These are phyloP conservation scores for Monochamus saltuarius DNA, from an alignment of 1,140 invertebrate genomes.

Conservation along the genomic window DNA sequence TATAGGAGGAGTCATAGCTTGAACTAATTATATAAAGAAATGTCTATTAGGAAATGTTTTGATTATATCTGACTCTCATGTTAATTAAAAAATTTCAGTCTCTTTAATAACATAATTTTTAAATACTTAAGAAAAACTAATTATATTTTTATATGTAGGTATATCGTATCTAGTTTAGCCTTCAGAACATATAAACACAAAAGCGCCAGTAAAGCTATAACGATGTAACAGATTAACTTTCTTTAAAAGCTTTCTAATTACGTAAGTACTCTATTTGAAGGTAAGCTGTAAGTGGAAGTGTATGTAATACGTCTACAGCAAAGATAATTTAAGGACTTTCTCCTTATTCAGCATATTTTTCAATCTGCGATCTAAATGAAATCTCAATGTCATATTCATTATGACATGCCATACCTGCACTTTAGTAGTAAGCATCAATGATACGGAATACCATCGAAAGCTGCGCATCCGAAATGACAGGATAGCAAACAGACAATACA, in stretches of 20 bases:
- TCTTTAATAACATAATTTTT: no score
- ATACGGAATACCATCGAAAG: no score
- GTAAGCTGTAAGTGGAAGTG: neutral
- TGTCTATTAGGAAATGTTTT: no score
- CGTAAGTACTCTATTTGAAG: no score
- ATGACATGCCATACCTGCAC: neutral
- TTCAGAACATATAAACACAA: conserved; percentile 15
- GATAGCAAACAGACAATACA: no score
- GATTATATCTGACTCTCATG: no score
- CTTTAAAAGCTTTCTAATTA: conserved; percentile 6
- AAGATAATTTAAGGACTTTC: conserved; percentile 5
- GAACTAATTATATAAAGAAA: no score
- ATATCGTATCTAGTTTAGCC: conserved; percentile 8
- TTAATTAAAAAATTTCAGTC: no score
- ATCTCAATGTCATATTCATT: conserved; percentile 2
- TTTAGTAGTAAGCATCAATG: no score
- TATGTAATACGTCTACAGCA: conserved; percentile 1
- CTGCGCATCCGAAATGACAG: no score
- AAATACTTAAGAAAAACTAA: no score
- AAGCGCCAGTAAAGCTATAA: conserved; percentile 1
- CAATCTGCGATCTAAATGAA: conserved; percentile 1
- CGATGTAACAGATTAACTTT: conserved; percentile 4
- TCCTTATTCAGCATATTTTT: conserved; percentile 8
- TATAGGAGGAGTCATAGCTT: no score
- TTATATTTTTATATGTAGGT: neutral